Conservation (phyloP, 2,113 vertebrate species). For the Sylvietta virens region DNA sequence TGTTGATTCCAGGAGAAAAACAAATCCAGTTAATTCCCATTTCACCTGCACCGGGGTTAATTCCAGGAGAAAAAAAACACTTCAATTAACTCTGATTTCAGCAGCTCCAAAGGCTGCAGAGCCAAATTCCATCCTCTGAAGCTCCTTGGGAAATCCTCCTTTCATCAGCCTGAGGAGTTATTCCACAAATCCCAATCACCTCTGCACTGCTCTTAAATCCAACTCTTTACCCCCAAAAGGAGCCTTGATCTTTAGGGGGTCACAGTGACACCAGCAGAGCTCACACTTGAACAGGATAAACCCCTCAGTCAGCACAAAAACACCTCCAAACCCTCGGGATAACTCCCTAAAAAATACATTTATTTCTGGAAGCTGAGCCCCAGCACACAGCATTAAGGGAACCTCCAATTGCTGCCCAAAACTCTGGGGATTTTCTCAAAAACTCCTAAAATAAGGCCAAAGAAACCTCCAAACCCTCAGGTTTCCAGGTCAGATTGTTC, state of each 20-base stretch:
- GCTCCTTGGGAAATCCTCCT: neutral
- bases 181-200: neutral
- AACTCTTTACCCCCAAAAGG: neutral
- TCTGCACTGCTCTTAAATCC: neutral
- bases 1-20: neutral
- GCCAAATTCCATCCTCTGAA: neutral
- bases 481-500: neutral
- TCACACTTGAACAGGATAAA: neutral
- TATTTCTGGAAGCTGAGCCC: neutral
- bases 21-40: neutral
- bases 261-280: neutral
- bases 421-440: neutral
- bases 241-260: neutral
- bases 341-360: neutral
- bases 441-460: neutral
- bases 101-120: neutral
- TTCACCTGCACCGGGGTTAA: neutral
- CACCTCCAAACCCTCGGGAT: neutral
- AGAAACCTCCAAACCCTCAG: neutral
- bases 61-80: neutral
- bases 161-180: neutral
- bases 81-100: neutral
- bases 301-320: neutral
- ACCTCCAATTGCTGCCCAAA: neutral
- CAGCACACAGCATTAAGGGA: neutral